These are phyloP conservation scores for Suillia variegata DNA, from an alignment of 2,888 invertebrate species.

Conservation along the genomic window DNA sequence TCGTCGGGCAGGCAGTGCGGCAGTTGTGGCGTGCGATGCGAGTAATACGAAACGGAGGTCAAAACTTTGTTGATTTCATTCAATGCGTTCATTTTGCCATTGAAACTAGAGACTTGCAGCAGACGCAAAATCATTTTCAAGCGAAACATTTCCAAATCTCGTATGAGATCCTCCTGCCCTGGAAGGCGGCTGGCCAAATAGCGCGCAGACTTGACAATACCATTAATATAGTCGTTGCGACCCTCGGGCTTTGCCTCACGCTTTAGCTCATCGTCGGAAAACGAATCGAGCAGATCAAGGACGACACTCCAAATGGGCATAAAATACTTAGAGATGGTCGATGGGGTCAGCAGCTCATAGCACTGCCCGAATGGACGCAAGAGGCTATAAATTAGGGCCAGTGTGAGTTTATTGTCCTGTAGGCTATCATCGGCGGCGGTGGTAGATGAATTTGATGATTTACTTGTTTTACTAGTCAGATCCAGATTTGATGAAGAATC, in stretches of 20 bases:
- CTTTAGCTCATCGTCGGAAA: conserved; percentile 94
- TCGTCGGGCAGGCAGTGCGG: conserved; percentile 72
- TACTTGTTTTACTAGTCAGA: conserved; percentile 24
- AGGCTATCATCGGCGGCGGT: conserved; percentile 35
- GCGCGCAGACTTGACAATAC: conserved; percentile 91
- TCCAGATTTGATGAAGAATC: conserved; percentile 23
- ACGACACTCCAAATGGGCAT: conserved; percentile 93
- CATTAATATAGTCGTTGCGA: conserved; percentile 94
- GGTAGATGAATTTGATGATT: conserved; percentile 26
- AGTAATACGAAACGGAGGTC: conserved; percentile 87
- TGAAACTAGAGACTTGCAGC: conserved; percentile 95
- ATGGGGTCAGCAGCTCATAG: conserved; percentile 86
- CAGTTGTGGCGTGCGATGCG: conserved; percentile 71
- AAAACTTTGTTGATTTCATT: conserved; percentile 98
- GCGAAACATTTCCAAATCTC: conserved; percentile 89
- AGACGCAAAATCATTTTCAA: conserved; percentile 93
- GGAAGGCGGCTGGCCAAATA: conserved; percentile 84
- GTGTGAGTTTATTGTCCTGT: conserved; percentile 65
- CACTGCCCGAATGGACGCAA: conserved; percentile 91
- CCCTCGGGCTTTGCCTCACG: conserved; percentile 92
- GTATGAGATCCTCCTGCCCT: conserved; percentile 76
- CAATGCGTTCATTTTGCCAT: conserved; percentile 98
- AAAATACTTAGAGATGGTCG: conserved; percentile 90
- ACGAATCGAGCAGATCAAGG: conserved; percentile 84
- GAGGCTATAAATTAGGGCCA: conserved; percentile 79